Percentiles rank a stretch among this genome's conserved stretches.
These are phyloP conservation scores for Tapera naevia DNA, from an alignment of 2,797 vertebrate species.

Conservation along the genomic window DNA sequence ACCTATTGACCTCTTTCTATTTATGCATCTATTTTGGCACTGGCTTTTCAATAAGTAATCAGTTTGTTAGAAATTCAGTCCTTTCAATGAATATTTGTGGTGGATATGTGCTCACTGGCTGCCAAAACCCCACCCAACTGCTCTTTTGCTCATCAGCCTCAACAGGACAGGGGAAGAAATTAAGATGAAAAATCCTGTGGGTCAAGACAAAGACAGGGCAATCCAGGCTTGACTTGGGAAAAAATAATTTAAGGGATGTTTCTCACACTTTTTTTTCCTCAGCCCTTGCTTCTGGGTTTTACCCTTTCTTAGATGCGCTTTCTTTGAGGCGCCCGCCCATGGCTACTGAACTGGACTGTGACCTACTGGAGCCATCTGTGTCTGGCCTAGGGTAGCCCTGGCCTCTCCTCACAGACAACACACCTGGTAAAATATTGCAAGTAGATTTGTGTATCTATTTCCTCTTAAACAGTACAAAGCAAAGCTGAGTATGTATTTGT, in stretches of 20 bases:
- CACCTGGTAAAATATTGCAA: not conserved
- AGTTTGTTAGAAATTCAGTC: not conserved
- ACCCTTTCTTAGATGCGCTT: not conserved
- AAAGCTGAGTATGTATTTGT: not conserved
- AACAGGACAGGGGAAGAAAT: not conserved
- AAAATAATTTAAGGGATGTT: not conserved
- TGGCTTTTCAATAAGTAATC: not conserved
- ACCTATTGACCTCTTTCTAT: not conserved
- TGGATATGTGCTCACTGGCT: not conserved
- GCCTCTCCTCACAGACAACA: not conserved
- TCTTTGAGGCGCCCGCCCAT: fast-evolving
- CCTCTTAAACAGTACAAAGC: not conserved
- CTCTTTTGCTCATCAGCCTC: not conserved
- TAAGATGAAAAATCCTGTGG: not conserved
- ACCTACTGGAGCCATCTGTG: fast-evolving
- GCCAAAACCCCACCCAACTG: not conserved
- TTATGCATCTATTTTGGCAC: not conserved
- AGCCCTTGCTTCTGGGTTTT: fast-evolving
- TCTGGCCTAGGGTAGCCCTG: fast-evolving
- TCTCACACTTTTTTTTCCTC: not conserved
- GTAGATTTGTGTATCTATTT: not conserved
- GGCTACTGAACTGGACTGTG: not conserved
- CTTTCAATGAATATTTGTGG: not conserved
- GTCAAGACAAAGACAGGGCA: not conserved
- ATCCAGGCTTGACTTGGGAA: not conserved